These are phyloP conservation scores for Prietella phreatophila DNA, from an alignment of 2,113 vertebrate genomes.

Conservation along the genomic window DNA sequence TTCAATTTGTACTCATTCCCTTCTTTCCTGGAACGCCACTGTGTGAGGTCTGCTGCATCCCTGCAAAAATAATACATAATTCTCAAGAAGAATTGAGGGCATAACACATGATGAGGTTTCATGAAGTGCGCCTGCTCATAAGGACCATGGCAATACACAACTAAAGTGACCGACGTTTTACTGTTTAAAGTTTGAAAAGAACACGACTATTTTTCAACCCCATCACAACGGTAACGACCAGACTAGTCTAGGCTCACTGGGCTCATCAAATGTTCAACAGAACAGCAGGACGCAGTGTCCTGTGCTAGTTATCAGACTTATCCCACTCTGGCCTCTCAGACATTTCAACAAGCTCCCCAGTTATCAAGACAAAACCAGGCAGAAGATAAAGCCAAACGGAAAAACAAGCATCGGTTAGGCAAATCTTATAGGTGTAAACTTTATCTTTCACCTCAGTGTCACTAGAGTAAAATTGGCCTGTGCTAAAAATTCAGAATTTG, in stretches of 20 bases:
- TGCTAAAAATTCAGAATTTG: neutral
- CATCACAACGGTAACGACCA: neutral
- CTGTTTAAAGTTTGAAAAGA: neutral
- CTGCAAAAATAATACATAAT: slow-evolving; percentile 65
- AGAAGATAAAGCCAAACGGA: slow-evolving; percentile 30
- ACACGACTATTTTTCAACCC: neutral
- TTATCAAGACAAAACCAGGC: slow-evolving; percentile 38
- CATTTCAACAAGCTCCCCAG: slow-evolving; percentile 14
- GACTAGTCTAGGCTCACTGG: neutral
- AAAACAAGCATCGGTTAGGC: slow-evolving; percentile 23
- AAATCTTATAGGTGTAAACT: slow-evolving; percentile 3
- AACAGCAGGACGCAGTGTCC: neutral
- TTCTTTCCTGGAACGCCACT: slow-evolving; percentile 81
- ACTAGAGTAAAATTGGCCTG: neutral
- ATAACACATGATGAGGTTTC: neutral
- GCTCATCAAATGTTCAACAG: neutral
- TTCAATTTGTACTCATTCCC: slow-evolving; percentile 89
- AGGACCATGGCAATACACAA: neutral
- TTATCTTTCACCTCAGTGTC: neutral
- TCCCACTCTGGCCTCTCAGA: neutral
- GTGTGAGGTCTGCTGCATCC: slow-evolving; percentile 77
- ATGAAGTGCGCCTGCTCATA: neutral
- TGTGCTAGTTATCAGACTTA: slow-evolving; percentile 22
- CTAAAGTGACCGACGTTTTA: neutral
- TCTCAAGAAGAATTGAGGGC: neutral